Evolutionary conservation across 53 echinoderm and acorn worm species (phyloP).

Genomic region (Holothuria leucospilota): DNA sequence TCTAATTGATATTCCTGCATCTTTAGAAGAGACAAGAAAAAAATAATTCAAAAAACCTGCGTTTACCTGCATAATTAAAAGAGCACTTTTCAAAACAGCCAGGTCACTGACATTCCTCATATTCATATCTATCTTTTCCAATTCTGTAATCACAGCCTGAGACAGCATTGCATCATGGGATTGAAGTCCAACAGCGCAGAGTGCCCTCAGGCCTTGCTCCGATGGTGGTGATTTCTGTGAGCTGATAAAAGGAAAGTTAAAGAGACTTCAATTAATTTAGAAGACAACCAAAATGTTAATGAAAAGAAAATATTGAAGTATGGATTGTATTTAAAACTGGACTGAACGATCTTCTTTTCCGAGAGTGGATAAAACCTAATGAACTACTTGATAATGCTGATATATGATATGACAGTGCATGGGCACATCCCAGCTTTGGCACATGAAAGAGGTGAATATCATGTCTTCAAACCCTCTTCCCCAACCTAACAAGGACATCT

Average conservation of each 20-base stretch:
- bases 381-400: no score
- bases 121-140: conserved; percentile 66
- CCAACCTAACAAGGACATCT: no score
- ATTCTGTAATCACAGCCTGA: conserved; percentile 86
- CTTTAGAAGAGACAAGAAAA: background rate
- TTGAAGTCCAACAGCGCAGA: conserved; percentile 74
- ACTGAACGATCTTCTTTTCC: no score
- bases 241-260: conserved; percentile 40
- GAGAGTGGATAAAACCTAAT: no score
- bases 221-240: conserved; percentile 79
- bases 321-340: no score
- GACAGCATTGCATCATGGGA: conserved; percentile 72
- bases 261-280: background rate
- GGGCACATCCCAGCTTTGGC: no score
- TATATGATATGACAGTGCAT: no score
- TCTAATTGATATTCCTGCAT: background rate
- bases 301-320: no score
- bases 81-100: conserved; percentile 10
- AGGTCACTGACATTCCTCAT: conserved; percentile 32
- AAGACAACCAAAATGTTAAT: no score
- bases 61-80: conserved; percentile 7
- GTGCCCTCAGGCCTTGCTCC: conserved; percentile 71
- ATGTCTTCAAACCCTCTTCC: no score
- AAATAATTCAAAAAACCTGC: no score
- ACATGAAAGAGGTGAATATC: no score